Base-by-base conservation (phyloP, 2,888 invertebrate species). In the Lucinisca nassula region DNA sequence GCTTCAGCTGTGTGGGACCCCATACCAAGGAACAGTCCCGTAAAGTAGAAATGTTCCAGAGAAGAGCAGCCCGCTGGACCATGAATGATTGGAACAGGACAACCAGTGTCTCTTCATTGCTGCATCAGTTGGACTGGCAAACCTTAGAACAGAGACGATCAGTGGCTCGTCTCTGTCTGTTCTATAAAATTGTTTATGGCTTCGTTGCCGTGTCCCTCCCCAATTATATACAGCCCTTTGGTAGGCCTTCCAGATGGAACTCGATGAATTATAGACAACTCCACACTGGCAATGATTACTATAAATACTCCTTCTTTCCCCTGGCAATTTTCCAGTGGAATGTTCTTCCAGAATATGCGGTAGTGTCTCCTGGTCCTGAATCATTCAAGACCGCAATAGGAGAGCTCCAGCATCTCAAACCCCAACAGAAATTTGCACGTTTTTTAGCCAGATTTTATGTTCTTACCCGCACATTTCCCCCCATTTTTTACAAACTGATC, bases 291-390 rank as follows among this genome's bases (percentile, higher is more conserved):
- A 67, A 61, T 10, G 30, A 61, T 10, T 14, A 61, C 30, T 61
- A 67, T 30, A 67, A 67, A 67, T 67, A 67, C 21, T 67, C 67
- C 67, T 67, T 67, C 67, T 67, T 67, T 67, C 67, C 67, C 14
- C 17, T 35, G 8, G 67, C 67, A 4, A 35, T 35, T 35, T 10
- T 67, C 10, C 67, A 67, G 67, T 67, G 67, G 67, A 35, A 67
- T 35, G 67, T 35, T 35, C 67, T 67, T 17, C 30, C 67, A 10
- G 67, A 32, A 32, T 21, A 35, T 67, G 67, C 35, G 32, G 67
- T 30, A 14, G 35, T 35, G 8, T 67, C 67, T 10, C 67, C 67
- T 21, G n/a, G 67, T 21, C 67, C 17, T 35, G 67, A 67, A 1
- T 35, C n/a, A 4, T 67, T 67, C 35, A 35, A 67, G 32, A 35